Evolutionary conservation across 2,797 vertebrate species (phyloP).

Genomic region (Macropus fuliginosus): DNA sequence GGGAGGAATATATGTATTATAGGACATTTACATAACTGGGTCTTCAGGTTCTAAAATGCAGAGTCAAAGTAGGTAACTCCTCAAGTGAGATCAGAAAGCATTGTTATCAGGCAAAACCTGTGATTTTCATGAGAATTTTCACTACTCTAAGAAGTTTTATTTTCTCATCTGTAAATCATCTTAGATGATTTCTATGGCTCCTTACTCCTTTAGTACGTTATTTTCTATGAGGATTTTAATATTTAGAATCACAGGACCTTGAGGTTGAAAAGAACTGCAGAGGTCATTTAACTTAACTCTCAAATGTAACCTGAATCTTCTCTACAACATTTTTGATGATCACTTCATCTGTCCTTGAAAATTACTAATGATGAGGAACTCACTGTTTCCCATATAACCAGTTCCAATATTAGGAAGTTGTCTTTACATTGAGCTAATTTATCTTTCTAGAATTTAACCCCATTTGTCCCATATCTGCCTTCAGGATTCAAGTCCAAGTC

Average conservation of each 20-base stretch:
- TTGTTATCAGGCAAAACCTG: background rate
- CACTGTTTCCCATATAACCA: background rate
- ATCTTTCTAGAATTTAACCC: background rate
- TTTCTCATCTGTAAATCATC: background rate
- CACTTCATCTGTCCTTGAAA: background rate
- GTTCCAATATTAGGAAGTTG: background rate
- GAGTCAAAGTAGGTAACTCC: constrained; percentile 29
- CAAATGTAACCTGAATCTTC: background rate
- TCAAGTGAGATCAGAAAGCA: constrained; percentile 22
- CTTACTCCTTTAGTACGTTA: background rate
- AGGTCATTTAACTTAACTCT: background rate
- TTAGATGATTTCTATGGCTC: background rate
- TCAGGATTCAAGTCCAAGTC: background rate
- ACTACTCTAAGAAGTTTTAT: constrained; percentile 11
- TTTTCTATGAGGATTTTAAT: background rate
- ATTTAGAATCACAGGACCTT: background rate
- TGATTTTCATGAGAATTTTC: constrained; percentile 38
- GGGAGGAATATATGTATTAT: background rate
- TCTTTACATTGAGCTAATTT: background rate
- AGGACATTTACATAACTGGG: background rate
- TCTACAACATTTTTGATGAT: background rate
- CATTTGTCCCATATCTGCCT: background rate
- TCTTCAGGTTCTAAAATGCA: constrained; percentile 14
- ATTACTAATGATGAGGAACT: background rate
- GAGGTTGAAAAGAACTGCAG: background rate